Evolutionary conservation across 2,113 vertebrate genomes (phyloP).

Genomic region (Chamaetylas fuelleborni): DNA sequence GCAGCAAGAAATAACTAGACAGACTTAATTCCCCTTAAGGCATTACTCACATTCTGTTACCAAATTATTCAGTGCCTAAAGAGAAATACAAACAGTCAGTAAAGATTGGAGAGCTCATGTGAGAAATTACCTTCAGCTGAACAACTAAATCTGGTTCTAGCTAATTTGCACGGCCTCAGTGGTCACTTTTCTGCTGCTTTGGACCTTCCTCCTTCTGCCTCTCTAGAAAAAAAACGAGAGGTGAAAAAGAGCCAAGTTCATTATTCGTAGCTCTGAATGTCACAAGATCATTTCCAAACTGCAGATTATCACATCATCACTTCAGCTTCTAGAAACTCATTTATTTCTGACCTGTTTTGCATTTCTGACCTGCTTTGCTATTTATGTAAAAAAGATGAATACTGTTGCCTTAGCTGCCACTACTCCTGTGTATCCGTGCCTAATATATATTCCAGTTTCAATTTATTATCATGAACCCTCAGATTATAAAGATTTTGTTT

Average conservation of each 20-base stretch:
- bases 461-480: constrained; percentile 10
- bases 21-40: not conserved
- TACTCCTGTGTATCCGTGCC: not conserved
- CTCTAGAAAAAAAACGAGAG: not conserved
- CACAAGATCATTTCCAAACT: constrained; percentile 36
- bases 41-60: not conserved
- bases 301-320: constrained; percentile 25
- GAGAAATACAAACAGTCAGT: constrained; percentile 3
- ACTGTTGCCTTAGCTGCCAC: not conserved
- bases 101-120: not conserved
- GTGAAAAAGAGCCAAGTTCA: not conserved
- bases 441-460: not conserved
- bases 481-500: constrained; percentile 36
- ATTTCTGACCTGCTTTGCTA: constrained; percentile 41
- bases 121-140: not conserved
- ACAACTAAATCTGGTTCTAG: not conserved
- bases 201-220: not conserved
- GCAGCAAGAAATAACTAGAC: not conserved
- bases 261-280: not conserved
- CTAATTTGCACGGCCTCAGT: not conserved
- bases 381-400: constrained; percentile 4
- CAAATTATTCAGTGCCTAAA: not conserved
- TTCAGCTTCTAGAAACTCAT: constrained; percentile 35
- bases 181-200: not conserved
- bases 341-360: constrained; percentile 41